Evolutionary conservation across 2,797 vertebrate species (phyloP).

Genomic region (Enteromius paludinosus): DNA sequence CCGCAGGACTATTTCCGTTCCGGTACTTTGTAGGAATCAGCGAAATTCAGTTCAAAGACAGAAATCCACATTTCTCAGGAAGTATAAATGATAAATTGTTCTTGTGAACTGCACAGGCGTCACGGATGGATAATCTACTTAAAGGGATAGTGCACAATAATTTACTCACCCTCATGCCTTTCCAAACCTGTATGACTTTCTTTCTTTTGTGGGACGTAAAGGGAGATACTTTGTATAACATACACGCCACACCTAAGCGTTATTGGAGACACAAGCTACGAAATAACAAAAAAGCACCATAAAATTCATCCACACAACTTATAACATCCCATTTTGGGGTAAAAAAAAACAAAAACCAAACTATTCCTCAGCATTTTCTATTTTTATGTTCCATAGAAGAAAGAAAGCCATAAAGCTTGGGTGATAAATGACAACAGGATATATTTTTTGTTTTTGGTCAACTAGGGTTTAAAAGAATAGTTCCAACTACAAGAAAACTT

Average conservation of each 20-base stretch:
- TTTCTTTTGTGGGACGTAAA: neutral
- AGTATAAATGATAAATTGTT: constrained; percentile 15
- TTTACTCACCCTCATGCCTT: neutral
- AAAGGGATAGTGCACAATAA: neutral
- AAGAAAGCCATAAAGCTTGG: neutral
- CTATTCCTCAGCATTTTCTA: neutral
- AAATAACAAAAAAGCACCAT: neutral
- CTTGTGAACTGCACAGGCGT: neutral
- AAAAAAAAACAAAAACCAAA: too few species aligned
- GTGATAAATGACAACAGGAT: neutral
- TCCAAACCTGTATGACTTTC: neutral
- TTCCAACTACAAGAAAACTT: neutral
- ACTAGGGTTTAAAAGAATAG: neutral
- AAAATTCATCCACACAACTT: neutral
- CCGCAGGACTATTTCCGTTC: constrained; percentile 1
- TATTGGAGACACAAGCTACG: neutral
- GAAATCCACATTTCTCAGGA: neutral
- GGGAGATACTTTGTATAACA: neutral
- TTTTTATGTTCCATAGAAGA: neutral
- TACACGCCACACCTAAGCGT: neutral
- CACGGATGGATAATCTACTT: neutral
- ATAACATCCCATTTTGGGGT: neutral
- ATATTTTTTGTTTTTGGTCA: neutral
- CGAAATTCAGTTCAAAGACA: constrained; percentile 3
- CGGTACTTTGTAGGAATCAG: neutral